These are phyloP conservation scores for Pentalonia nigronervosa DNA, from an alignment of 1,140 invertebrate genomes.

Conservation along the genomic window DNA sequence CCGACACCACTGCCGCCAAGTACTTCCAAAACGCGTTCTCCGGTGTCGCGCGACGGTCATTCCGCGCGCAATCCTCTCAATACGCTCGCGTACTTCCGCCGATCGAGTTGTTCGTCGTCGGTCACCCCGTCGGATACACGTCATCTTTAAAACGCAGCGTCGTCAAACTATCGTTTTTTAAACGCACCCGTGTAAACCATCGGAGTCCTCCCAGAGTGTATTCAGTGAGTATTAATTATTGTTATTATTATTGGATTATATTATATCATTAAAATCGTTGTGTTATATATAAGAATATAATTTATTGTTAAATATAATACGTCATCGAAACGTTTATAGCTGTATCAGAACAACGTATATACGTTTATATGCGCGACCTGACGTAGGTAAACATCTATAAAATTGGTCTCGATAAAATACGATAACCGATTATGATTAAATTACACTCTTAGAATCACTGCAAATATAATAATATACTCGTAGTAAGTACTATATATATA, in stretches of 20 bases:
- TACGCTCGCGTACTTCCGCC: conserved; percentile 28
- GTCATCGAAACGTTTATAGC: neutral
- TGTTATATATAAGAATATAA: too few relatives aligned
- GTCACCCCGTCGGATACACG: neutral
- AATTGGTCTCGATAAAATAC: too few relatives aligned
- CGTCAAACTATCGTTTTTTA: neutral
- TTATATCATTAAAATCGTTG: neutral
- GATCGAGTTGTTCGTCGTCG: neutral
- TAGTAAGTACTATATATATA: too few relatives aligned
- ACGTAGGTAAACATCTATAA: too few relatives aligned
- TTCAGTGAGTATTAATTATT: neutral
- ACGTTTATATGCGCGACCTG: too few relatives aligned
- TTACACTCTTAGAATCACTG: too few relatives aligned
- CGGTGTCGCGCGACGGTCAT: conserved; percentile 13
- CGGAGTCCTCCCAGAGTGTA: neutral
- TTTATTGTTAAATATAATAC: neutral
- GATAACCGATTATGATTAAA: too few relatives aligned
- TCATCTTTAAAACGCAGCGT: neutral
- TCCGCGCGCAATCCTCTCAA: conserved; percentile 20
- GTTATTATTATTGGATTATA: neutral
- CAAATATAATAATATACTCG: too few relatives aligned
- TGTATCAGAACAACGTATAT: neutral
- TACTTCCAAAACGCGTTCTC: conserved; percentile 45
- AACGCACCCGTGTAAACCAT: neutral
- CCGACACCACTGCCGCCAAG: neutral